Conservation (phyloP, 2,888 invertebrate species). For the Parnassius smintheus region DNA sequence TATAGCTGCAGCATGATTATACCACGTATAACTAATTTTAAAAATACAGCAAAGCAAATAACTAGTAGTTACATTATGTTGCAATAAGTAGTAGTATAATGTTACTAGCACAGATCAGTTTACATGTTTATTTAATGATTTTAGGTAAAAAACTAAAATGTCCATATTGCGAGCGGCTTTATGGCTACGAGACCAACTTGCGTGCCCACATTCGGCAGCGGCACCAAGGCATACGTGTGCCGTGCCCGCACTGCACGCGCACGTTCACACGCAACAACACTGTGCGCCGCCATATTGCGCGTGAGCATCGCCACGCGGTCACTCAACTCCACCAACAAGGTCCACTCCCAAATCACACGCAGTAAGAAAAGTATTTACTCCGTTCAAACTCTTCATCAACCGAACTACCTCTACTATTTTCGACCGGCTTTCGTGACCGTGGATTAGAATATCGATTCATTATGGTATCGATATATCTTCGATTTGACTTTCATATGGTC, state of each 20-base stretch:
- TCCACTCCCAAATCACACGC: conserved; percentile 79
- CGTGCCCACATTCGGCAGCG: conserved; percentile 95
- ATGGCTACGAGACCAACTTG: conserved; percentile 95
- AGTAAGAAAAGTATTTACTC: conserved; percentile 62
- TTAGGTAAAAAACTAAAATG: conserved; percentile 95
- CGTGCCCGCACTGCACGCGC: conserved; percentile 94
- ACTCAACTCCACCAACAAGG: conserved; percentile 83
- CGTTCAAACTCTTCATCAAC: conserved; percentile 50
- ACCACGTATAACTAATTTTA: too few species aligned
- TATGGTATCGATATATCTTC: conserved; percentile 34
- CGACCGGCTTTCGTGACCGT: conserved; percentile 47
- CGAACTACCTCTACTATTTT: conserved; percentile 68
- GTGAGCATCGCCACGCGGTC: conserved; percentile 91
- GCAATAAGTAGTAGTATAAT: too few species aligned
- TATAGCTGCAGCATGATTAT: too few species aligned
- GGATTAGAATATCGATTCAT: conserved; percentile 27
- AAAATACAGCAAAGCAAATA: too few species aligned
- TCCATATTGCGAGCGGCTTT: conserved; percentile 94
- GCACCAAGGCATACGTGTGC: conserved; percentile 95
- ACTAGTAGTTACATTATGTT: too few species aligned
- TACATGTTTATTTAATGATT: conserved; percentile 39
- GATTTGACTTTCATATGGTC: conserved; percentile 31
- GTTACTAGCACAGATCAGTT: too few species aligned
- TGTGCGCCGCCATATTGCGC: conserved; percentile 93
- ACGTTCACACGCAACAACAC: conserved; percentile 96